Evolutionary conservation across 2,888 invertebrate genomes (phyloP).

Genomic region (Philhelius pedissequus): DNA sequence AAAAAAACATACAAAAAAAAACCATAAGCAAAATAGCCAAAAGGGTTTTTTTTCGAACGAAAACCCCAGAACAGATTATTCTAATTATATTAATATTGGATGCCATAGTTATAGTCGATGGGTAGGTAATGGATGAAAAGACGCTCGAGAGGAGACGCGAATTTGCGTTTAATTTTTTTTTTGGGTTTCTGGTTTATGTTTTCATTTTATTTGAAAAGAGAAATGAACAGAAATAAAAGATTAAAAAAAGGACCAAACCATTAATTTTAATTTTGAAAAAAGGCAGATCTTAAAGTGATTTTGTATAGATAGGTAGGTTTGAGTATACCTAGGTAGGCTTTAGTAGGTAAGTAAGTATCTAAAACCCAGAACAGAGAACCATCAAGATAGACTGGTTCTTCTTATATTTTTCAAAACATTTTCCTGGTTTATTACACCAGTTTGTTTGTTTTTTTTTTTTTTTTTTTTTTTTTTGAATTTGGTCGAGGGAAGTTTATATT

Average conservation of each 20-base stretch:
- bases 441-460: too few species aligned
- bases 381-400: conserved; percentile 17
- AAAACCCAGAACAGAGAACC: not conserved
- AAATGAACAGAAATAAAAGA: conserved; percentile 37
- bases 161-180: conserved; percentile 24
- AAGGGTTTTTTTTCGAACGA: conserved; percentile 50
- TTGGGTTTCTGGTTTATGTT: conserved; percentile 8
- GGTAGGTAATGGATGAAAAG: not conserved
- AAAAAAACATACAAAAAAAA: not conserved
- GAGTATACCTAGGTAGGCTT: too few species aligned
- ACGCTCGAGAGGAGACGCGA: conserved; percentile 26
- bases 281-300: conserved; percentile 43
- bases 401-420: conserved; percentile 38
- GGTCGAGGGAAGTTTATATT: conserved; percentile 41
- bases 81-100: conserved; percentile 58
- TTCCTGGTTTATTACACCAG: conserved; percentile 64
- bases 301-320: not conserved
- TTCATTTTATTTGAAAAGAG: conserved; percentile 29
- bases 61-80: conserved; percentile 60
- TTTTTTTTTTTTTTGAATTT: conserved; percentile 56
- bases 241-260: conserved; percentile 64
- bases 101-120: not conserved
- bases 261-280: conserved; percentile 67
- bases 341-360: too few species aligned
- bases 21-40: conserved; percentile 27